phyloP scores from a whole-genome alignment of 2,113 vertebrate genomes.

The Atrichornis clamosus region DNA sequence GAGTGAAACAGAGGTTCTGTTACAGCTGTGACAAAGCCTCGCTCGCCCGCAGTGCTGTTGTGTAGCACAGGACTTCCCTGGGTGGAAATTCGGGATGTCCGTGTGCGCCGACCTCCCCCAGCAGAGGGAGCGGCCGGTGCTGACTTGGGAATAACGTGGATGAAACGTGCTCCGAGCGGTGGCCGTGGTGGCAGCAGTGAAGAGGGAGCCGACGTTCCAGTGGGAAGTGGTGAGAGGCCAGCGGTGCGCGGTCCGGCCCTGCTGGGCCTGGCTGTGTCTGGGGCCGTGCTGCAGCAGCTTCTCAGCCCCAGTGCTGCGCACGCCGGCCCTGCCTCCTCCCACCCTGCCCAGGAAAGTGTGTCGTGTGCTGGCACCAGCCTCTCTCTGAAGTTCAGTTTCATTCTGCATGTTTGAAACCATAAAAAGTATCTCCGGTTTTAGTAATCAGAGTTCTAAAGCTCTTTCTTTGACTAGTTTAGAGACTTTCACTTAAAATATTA shows the following conservation, averaged over 20 bases:
- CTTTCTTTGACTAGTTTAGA: not conserved
- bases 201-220: not conserved
- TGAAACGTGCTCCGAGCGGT: not conserved
- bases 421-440: not conserved
- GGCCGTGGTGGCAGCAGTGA: not conserved
- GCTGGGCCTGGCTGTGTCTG: too few relatives aligned
- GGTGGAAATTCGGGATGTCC: not conserved
- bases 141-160: not conserved
- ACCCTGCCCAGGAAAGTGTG: not conserved
- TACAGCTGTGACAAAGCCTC: not conserved
- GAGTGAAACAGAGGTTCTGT: not conserved
- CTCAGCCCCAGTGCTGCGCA: not conserved
- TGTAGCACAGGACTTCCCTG: not conserved
- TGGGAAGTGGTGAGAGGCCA: fast-evolving
- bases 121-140: slow-evolving; percentile 26
- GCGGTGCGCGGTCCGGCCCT: fast-evolving
- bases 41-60: not conserved
- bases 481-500: not conserved
- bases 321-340: not conserved
- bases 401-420: not conserved
- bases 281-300: not conserved
- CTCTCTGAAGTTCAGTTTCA: not conserved
- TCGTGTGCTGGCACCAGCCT: not conserved
- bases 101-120: not conserved
- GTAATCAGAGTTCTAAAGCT: not conserved